These are phyloP conservation scores for Corythaeola cristata DNA, from an alignment of 2,113 vertebrate species.

Conservation along the genomic window DNA sequence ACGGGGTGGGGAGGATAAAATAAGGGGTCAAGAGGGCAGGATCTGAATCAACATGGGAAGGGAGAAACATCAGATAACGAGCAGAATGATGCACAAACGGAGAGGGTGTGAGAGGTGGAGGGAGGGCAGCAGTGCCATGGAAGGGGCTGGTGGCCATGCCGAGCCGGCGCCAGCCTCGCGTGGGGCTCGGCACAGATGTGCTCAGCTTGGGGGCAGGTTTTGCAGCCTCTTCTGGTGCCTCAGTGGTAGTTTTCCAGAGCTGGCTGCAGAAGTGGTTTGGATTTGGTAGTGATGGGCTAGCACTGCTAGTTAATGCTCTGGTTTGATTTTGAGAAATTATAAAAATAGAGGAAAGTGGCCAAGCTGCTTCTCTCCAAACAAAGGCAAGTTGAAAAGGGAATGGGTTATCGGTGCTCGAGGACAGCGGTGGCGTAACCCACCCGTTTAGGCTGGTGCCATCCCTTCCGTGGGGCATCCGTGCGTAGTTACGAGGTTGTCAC, in stretches of 20 bases:
- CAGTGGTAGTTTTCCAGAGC: not conserved
- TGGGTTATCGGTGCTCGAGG: fast-evolving
- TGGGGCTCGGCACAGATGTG: fast-evolving
- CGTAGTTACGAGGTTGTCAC: fast-evolving
- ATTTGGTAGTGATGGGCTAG: not conserved
- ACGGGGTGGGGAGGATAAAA: conserved; percentile 1
- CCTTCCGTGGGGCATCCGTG: not conserved
- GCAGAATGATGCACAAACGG: not conserved
- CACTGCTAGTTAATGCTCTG: not conserved
- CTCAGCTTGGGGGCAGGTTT: not conserved
- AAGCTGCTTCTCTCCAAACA: not conserved
- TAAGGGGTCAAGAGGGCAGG: conserved; percentile 17
- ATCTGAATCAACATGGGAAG: conserved; percentile 40
- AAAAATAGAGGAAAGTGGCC: not conserved
- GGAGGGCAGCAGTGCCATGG: not conserved
- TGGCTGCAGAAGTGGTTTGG: not conserved
- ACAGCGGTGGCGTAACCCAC: fast-evolving
- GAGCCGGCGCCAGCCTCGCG: not conserved
- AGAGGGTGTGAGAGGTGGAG: not conserved
- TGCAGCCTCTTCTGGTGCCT: not conserved
- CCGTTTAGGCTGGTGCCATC: fast-evolving
- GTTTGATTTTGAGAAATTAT: not conserved
- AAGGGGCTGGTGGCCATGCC: not conserved
- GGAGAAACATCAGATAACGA: not conserved
- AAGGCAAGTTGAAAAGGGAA: not conserved